These are phyloP conservation scores for Pachycephus smyrnensis DNA, from an alignment of 2,888 invertebrate genomes.

Conservation along the genomic window DNA sequence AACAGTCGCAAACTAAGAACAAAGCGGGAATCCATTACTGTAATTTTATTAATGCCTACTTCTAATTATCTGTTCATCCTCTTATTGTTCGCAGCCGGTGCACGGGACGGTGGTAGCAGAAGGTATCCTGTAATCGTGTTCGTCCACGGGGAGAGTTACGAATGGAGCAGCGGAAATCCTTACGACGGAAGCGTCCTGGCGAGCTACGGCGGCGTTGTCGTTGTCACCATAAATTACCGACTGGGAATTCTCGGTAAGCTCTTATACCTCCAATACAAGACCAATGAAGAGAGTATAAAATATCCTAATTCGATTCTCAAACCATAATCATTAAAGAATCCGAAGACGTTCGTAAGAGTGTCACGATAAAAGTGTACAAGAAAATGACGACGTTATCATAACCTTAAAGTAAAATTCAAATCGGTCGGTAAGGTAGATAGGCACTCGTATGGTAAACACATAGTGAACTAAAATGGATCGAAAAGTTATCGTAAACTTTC, in stretches of 20 bases:
- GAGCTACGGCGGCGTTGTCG: conserved; percentile 90
- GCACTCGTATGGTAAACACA: not conserved
- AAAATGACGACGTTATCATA: not conserved
- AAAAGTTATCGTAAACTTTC: not conserved
- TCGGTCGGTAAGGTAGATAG: not conserved
- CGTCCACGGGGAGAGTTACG: conserved; percentile 96
- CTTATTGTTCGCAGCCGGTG: conserved; percentile 72
- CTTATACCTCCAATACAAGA: not conserved
- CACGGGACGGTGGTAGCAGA: conserved; percentile 69
- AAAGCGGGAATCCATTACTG: not conserved
- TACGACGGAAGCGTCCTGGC: conserved; percentile 97
- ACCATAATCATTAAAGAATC: not conserved
- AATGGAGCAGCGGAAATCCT: conserved; percentile 98
- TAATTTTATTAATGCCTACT: not conserved
- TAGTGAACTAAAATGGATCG: not conserved
- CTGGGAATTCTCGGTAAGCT: conserved; percentile 83
- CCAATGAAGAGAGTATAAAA: not conserved
- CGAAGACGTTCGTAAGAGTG: not conserved
- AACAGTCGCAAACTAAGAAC: not conserved
- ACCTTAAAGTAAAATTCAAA: not conserved
- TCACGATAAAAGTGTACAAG: not conserved
- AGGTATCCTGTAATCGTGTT: conserved; percentile 93
- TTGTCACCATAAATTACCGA: conserved; percentile 88
- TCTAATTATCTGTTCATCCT: conserved; percentile 31
- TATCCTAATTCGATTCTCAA: not conserved